Evolutionary conservation across 2,113 vertebrate species (phyloP), one percentile per base, ranked within the genome.

Genomic region (Microtus richardsoni): DNA sequence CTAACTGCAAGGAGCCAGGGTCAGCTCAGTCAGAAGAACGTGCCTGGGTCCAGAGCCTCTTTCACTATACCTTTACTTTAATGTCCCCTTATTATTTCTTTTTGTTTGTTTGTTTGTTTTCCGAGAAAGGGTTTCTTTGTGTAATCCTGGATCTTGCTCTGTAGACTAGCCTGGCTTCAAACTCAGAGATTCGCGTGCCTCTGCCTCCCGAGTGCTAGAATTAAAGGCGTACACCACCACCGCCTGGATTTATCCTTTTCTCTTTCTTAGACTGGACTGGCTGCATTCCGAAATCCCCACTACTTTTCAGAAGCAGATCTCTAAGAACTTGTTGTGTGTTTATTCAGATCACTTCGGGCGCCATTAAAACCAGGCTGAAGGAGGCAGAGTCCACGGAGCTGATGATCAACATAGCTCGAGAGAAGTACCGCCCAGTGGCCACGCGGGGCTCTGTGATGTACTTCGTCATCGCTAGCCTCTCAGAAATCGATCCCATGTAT

Each of bases 401-500:
- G 95, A 99, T 99, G 98, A 99, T 99, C 95, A 99, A 99, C 11
- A 7, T 97, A 2, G 98, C 98, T 9, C 97, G 97, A 41, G 99
- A 99, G 97, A 98, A 99, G 89, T 99, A 99, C 66, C 97, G 98
- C 3, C 97, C 98, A 1, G 98, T 99, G 33, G 98, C 99, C 74
- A 98, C 98, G 14, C 98, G 97, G 41, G 99, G 98, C 70, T 99
- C 99, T 5, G 97, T 99, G 62, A 98, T 99, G 92, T 99, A 99
- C 96, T 99, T 99, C 75, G 98, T 99, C 68, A 98, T 99, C 4
- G 98, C 98, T 80, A 98, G 98, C 95, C 98, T 99, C 36, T 99
- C 99, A 3, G 99, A 99, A 96, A 99, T 99, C 41, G 99, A 99
- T 96, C 98, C 98, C 2, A 99, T 99, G 98, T 99, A 99, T 97